Conservation (phyloP, 1,140 invertebrate genomes). For the Lucilia sericata region DNA sequence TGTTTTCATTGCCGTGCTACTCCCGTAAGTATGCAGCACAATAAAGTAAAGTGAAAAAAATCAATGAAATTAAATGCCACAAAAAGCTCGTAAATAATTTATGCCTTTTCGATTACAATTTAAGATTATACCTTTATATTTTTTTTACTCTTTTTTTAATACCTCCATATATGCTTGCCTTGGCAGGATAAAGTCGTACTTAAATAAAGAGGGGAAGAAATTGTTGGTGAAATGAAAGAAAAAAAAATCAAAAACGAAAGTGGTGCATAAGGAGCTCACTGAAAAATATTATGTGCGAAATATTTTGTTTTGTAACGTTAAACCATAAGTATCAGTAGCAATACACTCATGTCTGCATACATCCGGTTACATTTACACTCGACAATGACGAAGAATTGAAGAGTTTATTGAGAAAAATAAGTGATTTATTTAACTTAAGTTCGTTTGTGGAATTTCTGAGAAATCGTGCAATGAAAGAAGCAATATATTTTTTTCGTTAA, state of each 20-base stretch:
- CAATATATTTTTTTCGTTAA: too few species aligned
- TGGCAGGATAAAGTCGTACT: not conserved
- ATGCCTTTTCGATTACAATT: slow-evolving; percentile 40
- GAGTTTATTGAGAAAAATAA: too few species aligned
- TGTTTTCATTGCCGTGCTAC: not conserved
- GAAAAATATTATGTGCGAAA: slow-evolving; percentile 7
- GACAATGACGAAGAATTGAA: too few species aligned
- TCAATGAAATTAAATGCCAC: slow-evolving; percentile 41
- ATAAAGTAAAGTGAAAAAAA: not conserved
- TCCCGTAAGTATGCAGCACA: not conserved
- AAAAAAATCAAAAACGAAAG: too few species aligned
- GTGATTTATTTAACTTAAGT: too few species aligned
- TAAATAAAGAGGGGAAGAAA: not conserved
- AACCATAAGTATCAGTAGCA: not conserved
- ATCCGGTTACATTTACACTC: too few species aligned
- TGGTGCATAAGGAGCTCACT: not conserved
- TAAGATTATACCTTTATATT: slow-evolving; percentile 31
- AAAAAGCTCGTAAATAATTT: slow-evolving; percentile 45
- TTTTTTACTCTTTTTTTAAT: not conserved
- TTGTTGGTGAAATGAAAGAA: not conserved
- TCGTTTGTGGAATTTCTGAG: too few species aligned
- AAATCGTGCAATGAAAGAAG: too few species aligned
- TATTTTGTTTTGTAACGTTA: not conserved
- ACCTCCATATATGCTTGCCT: not conserved
- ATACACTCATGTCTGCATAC: too few species aligned